phyloP scores from a whole-genome alignment of 2,888 invertebrate genomes.

The Heliconius sara region DNA sequence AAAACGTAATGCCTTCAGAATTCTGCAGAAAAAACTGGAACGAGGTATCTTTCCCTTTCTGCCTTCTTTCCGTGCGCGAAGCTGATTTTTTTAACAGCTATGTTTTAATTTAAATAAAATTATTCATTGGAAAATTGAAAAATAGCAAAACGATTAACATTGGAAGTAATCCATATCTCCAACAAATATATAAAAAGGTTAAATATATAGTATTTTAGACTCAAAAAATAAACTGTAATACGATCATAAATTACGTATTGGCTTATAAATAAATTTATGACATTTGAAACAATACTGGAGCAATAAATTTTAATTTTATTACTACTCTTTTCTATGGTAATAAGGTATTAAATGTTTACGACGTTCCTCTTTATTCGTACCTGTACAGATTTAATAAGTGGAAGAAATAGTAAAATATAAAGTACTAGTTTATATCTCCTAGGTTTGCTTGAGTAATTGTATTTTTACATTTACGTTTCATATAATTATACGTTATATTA shows the following conservation, averaged over 20 bases:
- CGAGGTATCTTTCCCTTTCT: too few relatives aligned
- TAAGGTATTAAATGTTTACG: conserved; percentile 67
- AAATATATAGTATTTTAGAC: background rate
- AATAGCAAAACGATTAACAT: background rate
- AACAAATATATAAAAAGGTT: background rate
- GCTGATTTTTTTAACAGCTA: too few relatives aligned
- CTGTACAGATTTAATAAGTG: conserved; percentile 24
- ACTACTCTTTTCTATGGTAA: conserved; percentile 69
- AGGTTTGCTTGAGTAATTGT: background rate
- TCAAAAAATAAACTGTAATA: conserved; percentile 32
- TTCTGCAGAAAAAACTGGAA: too few relatives aligned
- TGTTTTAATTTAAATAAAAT: background rate
- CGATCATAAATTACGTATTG: conserved; percentile 45
- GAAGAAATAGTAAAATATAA: background rate
- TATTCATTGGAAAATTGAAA: background rate
- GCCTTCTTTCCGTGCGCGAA: background rate
- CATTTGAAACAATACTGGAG: conserved; percentile 62
- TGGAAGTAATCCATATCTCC: background rate
- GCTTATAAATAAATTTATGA: conserved; percentile 55
- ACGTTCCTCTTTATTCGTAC: conserved; percentile 50
- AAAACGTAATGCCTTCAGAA: background rate
- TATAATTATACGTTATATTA: too few relatives aligned
- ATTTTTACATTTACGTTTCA: background rate
- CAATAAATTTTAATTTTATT: conserved; percentile 58
- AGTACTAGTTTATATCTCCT: background rate